These are phyloP conservation scores for Hypomecis punctinalis DNA, from an alignment of 2,888 invertebrate genomes.

Conservation along the genomic window DNA sequence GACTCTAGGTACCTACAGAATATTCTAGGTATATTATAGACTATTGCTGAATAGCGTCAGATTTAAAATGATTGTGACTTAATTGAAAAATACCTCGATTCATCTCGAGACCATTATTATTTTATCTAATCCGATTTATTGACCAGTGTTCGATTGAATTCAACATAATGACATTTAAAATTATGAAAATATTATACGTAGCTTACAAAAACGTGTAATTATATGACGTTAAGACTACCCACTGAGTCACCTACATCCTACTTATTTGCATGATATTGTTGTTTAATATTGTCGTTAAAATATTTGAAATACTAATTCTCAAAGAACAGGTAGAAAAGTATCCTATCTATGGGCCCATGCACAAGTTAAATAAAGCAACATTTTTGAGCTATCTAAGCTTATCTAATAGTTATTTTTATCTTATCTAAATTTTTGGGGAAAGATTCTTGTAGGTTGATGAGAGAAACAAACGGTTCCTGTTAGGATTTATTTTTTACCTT, in stretches of 20 bases:
- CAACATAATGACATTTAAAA: slow-evolving; percentile 17
- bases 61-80: neutral
- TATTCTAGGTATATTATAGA: no score
- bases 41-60: neutral
- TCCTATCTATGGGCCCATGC: slow-evolving; percentile 26
- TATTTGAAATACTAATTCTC: slow-evolving; percentile 32
- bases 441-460: neutral
- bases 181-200: slow-evolving; percentile 19
- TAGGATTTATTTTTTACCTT: no score
- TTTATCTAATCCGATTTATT: slow-evolving; percentile 1
- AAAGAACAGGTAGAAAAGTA: slow-evolving; percentile 28
- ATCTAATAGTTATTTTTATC: slow-evolving; percentile 2
- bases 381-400: slow-evolving; percentile 4
- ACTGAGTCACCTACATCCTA: slow-evolving; percentile 27
- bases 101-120: neutral
- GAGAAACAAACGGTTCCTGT: no score
- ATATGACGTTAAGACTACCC: slow-evolving; percentile 21
- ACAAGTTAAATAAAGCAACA: neutral
- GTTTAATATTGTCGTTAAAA: slow-evolving; percentile 33
- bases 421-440: slow-evolving; percentile 23
- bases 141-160: slow-evolving; percentile 3
- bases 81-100: neutral
- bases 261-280: slow-evolving; percentile 33
- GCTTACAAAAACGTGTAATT: slow-evolving; percentile 14
- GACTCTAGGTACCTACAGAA: no score